Evolutionary conservation across 1,140 invertebrate species (phyloP), one percentile per base, ranked within the genome.

Genomic region (Druon quercuslanigerum): DNA sequence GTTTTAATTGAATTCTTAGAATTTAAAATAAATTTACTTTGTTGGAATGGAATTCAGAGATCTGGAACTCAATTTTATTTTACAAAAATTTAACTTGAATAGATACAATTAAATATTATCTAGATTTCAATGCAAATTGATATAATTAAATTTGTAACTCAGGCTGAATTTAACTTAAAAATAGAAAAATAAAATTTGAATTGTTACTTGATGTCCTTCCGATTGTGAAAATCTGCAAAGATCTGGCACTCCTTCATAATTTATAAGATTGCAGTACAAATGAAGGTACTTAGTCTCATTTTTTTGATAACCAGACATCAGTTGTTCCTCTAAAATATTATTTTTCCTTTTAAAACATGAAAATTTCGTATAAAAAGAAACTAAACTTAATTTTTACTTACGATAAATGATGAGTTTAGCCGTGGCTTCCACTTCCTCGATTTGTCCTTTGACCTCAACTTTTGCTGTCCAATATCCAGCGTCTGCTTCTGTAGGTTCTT

Each of bases 161-260:
- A 33, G 25, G 2, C 25, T 33, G 25, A 33, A 33, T 33, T 3
- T 33, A 33, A 33, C 4, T 33, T 33, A 33, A 33, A 25, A 33
- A 33, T 33, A 33, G 51, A 46, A 50, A 57, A 25, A 14, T 33
- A 20, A 46, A 56, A 7, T 50, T 2, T 6, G 71, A n/a, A 74
- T 73, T 57, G n/a, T 66, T 50, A 54, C 46, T 33, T 40, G 20
- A 52, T 54, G 33, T 25, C 54, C 20, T 12, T 77, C 50, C 57
- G 51, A 11, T 17, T 57, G 14, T 11, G 76, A 76, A 79, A 70
- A 19, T 17, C 20, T 74, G 25, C 60, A 66, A 13, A 66, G 16
- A 66, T 66, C 60, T 2, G 60, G 60, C 14, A 16, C 33, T 8
- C 6, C 4, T 14, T 66, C 60, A 46, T 81, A 82, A 83, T 78